A percentile compares a stretch with the other conserved stretches of the same genome.
Conservation (phyloP, 1,140 invertebrate genomes). For the Drosophila kepulauana region DNA sequence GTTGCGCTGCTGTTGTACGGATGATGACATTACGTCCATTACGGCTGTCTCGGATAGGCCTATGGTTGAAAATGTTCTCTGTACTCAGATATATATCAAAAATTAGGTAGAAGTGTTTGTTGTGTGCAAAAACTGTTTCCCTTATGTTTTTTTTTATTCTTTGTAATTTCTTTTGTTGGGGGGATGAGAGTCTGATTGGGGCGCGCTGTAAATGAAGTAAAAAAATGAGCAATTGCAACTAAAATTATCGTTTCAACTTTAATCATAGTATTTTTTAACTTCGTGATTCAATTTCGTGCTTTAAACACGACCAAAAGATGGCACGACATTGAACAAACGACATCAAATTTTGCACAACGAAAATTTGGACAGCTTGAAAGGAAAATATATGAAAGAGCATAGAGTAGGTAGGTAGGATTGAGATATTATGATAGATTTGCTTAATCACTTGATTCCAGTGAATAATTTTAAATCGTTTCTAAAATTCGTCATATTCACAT, state of each 20-base stretch:
- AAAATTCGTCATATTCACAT: conserved; percentile 3
- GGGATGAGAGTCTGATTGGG: conserved; percentile 32
- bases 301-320: conserved; percentile 23
- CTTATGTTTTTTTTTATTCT: conserved; percentile 8
- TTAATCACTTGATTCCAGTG: conserved; percentile 1
- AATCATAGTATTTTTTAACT: conserved; percentile 13
- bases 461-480: conserved; percentile 5
- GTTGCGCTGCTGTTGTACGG: conserved; percentile 95
- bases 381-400: conserved; percentile 14
- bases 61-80: conserved; percentile 87
- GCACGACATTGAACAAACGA: conserved; percentile 26
- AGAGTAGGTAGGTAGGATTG: conserved; percentile 20
- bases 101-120: conserved; percentile 57
- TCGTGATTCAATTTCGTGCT: conserved; percentile 15
- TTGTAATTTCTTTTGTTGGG: conserved; percentile 30
- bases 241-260: conserved; percentile 20
- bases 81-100: conserved; percentile 62
- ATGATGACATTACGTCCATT: conserved; percentile 96
- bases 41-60: conserved; percentile 93
- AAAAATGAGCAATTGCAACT: conserved; percentile 42
- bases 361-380: conserved; percentile 31
- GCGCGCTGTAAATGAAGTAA: conserved; percentile 54
- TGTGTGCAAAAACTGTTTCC: conserved; percentile 48
- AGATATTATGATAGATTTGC: neutral
- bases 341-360: conserved; percentile 28